Evolutionary conservation across 2,797 vertebrate genomes (phyloP), one percentile per base, ranked within the genome.

Genomic region (Babyrousa celebensis): DNA sequence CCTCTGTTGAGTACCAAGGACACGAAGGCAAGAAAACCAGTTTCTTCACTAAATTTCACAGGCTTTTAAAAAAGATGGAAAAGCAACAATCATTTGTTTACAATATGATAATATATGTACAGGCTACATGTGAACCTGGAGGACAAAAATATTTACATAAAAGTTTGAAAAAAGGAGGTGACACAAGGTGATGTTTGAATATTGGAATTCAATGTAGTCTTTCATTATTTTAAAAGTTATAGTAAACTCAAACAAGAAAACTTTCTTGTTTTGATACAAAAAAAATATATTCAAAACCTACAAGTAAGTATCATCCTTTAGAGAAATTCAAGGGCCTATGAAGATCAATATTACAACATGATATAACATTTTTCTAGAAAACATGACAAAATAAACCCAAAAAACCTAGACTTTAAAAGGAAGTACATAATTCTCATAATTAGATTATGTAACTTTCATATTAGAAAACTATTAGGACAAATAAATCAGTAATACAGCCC

Each of bases 231-330:
- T 12, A 82, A 88, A 88, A n/a, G 15, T 78, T 20, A 88, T 36
- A 77, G 62, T 70, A 86, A 70, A 29, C 5, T 83, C 87, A 77
- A 18, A 65, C 4, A 20, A 83, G 56, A 15, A 77, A 60, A 72
- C 1, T 83, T 82, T 20, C 43, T 75, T n/a, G 65, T 91, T 91
- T 91, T 60, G 29, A 83, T 71, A 48, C 43, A 71, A 84, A 79
- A 11, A 74, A 29, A 40, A 58, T 94, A 43, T 77, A 36, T 21
- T 87, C 8, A 71, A 58, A 40, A 77, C 48, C 54, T 65, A 56
- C 0, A 71, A 71, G 43, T 27, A 58, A 83, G 63, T 6, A 71
- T 29, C 20, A 77, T 16, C 8, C 32, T 77, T 70, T 63, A 15
- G 20, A 70, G 29, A 87, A 94, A 58, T 23, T 29, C 20, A 52